phyloP scores from a whole-genome alignment of 2,888 invertebrate species.

The Hedya salicella region DNA sequence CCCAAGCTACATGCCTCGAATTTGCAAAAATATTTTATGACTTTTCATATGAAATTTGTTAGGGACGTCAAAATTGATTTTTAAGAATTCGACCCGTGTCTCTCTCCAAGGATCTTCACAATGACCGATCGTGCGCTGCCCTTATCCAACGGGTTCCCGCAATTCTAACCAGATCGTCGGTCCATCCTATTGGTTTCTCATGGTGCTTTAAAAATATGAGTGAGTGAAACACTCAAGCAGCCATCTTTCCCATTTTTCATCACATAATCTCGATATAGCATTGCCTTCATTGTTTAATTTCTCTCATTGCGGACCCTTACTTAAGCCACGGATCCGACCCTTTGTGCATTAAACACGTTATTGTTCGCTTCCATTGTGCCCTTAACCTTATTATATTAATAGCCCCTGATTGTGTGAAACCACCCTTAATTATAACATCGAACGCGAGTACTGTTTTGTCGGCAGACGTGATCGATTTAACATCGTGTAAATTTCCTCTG shows the following conservation, averaged over 20 bases:
- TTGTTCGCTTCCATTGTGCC: constrained; percentile 34
- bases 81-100: too few relatives aligned
- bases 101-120: too few relatives aligned
- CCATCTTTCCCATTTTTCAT: constrained; percentile 6
- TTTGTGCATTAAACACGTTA: constrained; percentile 34
- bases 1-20: too few relatives aligned
- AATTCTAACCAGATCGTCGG: too few relatives aligned
- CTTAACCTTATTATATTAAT: constrained; percentile 37
- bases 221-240: neutral
- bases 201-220: neutral
- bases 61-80: too few relatives aligned
- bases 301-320: constrained; percentile 23
- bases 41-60: too few relatives aligned
- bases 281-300: constrained; percentile 22
- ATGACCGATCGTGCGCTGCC: too few relatives aligned
- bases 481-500: too few relatives aligned
- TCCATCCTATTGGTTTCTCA: neutral
- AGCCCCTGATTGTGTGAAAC: constrained; percentile 29
- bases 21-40: too few relatives aligned
- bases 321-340: constrained; percentile 24
- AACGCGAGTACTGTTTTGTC: too few relatives aligned
- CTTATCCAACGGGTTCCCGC: too few relatives aligned
- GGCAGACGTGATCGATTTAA: too few relatives aligned
- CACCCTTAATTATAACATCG: constrained; percentile 18
- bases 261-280: constrained; percentile 25